phyloP scores from a whole-genome alignment of 2,113 vertebrate species.

The Pachyramphus minor region DNA sequence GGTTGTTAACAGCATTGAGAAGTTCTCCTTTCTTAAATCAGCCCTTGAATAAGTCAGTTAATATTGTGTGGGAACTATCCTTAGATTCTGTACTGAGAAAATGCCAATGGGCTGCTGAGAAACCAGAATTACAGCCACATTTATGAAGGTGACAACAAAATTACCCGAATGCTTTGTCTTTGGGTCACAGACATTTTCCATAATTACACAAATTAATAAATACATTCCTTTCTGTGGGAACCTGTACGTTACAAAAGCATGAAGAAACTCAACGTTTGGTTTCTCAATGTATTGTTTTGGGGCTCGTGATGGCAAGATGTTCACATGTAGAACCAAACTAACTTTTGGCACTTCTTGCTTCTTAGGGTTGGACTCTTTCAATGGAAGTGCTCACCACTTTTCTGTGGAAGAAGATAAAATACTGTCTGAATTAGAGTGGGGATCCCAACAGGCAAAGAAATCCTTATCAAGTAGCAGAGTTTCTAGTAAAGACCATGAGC shows the following conservation, averaged over 20 bases:
- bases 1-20: not conserved
- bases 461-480: conserved; percentile 61
- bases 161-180: not conserved
- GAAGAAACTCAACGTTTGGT: not conserved
- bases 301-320: not conserved
- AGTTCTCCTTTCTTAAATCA: not conserved
- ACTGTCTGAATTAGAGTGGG: conserved; percentile 71
- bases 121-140: not conserved
- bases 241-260: not conserved
- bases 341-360: not conserved
- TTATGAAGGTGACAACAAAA: not conserved
- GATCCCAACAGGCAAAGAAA: conserved; percentile 73
- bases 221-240: not conserved
- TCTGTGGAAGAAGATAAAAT: conserved; percentile 77
- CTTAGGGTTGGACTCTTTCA: conserved; percentile 63
- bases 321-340: not conserved
- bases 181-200: not conserved
- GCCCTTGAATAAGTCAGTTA: not conserved
- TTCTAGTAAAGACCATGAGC: conserved; percentile 69
- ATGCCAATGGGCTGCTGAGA: not conserved
- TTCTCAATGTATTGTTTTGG: not conserved
- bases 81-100: not conserved
- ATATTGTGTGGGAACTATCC: not conserved
- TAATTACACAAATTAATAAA: not conserved
- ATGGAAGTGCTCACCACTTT: conserved; percentile 68